Conservation (phyloP, 2,797 vertebrate species). For the Tenualosa ilisha region DNA sequence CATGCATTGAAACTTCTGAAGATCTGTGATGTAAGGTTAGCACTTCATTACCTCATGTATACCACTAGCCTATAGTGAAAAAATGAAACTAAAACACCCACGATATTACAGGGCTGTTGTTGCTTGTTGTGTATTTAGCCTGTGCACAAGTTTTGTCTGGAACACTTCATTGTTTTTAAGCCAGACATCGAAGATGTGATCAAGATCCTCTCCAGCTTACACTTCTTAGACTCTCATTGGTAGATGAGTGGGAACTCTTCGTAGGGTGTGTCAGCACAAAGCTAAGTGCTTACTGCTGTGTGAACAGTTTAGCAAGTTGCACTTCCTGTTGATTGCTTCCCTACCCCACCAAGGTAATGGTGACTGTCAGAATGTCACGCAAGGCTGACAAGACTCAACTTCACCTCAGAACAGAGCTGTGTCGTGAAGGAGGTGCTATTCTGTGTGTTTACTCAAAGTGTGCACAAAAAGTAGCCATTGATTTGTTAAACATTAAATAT, state of each 20-base stretch:
- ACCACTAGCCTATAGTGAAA: background rate
- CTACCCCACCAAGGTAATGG: background rate
- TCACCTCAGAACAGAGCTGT: background rate
- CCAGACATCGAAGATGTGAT: too few species aligned
- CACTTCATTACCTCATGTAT: background rate
- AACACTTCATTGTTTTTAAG: too few species aligned
- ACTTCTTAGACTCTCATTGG: background rate
- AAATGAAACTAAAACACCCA: background rate
- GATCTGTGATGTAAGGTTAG: background rate
- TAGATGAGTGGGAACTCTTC: background rate
- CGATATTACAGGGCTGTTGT: background rate
- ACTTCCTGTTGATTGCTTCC: background rate
- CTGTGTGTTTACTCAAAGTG: background rate
- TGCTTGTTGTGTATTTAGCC: too few species aligned
- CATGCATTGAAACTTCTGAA: background rate
- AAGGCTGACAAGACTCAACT: background rate
- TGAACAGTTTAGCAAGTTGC: background rate
- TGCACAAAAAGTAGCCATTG: too few species aligned
- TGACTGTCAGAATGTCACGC: background rate
- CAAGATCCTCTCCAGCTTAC: background rate
- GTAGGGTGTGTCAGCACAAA: background rate
- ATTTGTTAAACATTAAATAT: too few species aligned
- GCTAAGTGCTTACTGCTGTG: background rate
- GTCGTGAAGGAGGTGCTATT: background rate
- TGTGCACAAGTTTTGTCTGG: too few species aligned